Evolutionary conservation across 2,888 invertebrate species (phyloP), one percentile per base, ranked within the genome.

Genomic region (Xiphydria camelus): DNA sequence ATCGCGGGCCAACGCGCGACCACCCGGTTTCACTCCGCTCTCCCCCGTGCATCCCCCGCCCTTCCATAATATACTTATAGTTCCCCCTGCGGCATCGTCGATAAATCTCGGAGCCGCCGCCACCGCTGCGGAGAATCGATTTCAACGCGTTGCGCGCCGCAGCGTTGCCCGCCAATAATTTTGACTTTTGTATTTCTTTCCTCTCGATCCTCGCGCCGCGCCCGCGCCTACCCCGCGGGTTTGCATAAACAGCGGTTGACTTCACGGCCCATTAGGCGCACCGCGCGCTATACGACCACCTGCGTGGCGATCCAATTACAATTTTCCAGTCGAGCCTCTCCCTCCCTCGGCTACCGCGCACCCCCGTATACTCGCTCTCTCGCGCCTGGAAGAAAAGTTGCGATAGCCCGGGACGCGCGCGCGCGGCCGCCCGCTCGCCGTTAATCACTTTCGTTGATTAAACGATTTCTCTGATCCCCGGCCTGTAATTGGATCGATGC

Each of bases 391-490:
- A 19, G n/a, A 47, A 29, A 50, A 34, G 41, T 48, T 31, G 45
- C 31, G 43, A 35, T 26, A 48, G 45, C 10, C 42, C n/a, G 23
- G n/a, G 23, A n/a, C 23, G 23, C 23, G 7, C 23, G 23, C 23
- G 23, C 7, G 23, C n/a, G 23, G 23, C 23, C 7, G 7, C 23
- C 23, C n/a, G n/a, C n/a, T n/a, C n/a, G 15, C 15, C 47, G 55
- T 62, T 61, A 64, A 64, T 64, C 62, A 62, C 53, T 61, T 59
- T 59, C 55, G 53, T 52, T 59, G 66, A 65, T 66, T 62, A 59
- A 65, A 61, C 57, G 62, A 60, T 64, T 59, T 59, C 55, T 59
- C 53, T 61, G 51, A 51, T 54, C 44, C n/a, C n/a, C 55, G 47
- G 48, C 51, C 55, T 51, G 57, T 66, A 62, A 66, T 66, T 66